phyloP scores from a whole-genome alignment of 2,113 vertebrate species.

The Tonatia bakeri region DNA sequence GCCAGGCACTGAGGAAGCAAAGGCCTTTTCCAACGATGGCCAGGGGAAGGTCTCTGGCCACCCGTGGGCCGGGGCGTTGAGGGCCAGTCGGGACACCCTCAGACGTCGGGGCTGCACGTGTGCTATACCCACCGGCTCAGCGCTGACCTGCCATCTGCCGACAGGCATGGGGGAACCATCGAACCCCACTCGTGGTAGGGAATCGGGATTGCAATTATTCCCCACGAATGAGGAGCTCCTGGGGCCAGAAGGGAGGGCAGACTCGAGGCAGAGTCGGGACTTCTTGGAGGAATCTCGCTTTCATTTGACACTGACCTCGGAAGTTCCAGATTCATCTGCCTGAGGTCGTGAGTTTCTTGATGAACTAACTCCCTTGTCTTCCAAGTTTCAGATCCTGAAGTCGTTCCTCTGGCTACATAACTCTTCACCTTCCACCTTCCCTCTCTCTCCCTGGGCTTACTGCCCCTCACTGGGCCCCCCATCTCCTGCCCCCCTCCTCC shows the following conservation, averaged over 20 bases:
- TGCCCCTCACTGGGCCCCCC: not conserved
- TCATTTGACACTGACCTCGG: not conserved
- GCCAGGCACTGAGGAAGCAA: not conserved
- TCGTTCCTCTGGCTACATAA: not conserved
- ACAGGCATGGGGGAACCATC: not conserved
- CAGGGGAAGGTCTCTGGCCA: not conserved
- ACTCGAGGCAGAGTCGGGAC: not conserved
- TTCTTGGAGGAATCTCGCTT: not conserved
- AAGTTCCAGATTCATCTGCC: not conserved
- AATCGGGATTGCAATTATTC: too few relatives aligned
- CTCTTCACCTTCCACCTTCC: not conserved
- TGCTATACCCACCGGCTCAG: too few relatives aligned
- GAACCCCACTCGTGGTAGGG: too few relatives aligned
- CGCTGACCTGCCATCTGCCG: fast-evolving
- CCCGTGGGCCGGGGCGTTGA: not conserved
- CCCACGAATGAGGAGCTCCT: not conserved
- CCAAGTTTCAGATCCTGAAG: not conserved
- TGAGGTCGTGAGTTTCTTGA: not conserved
- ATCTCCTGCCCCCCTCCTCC: too few relatives aligned
- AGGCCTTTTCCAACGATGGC: not conserved
- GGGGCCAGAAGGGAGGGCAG: not conserved
- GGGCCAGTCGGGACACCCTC: not conserved
- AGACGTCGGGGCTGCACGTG: too few relatives aligned
- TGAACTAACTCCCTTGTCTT: not conserved
- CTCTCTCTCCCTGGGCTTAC: not conserved